A percentile compares a stretch with the other conserved stretches of the same genome.
Evolutionary conservation across 2,113 vertebrate genomes (phyloP).

Genomic region (Raphicerus campestris): DNA sequence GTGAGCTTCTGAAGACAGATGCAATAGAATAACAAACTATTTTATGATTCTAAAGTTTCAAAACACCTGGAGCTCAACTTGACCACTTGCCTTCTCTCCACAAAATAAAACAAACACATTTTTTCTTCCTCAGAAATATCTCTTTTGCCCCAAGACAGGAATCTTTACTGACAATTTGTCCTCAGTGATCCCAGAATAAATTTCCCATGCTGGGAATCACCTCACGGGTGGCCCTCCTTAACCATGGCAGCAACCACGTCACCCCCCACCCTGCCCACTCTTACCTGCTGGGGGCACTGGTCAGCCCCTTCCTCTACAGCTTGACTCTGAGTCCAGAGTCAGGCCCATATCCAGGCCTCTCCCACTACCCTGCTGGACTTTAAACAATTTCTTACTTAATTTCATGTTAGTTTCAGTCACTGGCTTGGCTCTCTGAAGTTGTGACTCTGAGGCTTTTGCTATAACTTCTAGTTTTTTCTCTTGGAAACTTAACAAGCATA

Average conservation of each 20-base stretch:
- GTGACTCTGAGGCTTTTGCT: background rate
- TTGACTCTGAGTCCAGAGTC: background rate
- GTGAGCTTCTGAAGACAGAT: background rate
- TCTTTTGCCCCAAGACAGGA: background rate
- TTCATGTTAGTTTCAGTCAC: background rate
- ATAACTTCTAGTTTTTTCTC: background rate
- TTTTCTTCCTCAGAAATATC: background rate
- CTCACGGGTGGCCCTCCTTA: background rate
- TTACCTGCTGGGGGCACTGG: background rate
- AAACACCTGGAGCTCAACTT: background rate
- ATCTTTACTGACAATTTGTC: background rate
- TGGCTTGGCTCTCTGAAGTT: background rate
- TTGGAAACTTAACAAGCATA: background rate
- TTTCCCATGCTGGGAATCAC: background rate
- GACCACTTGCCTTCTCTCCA: background rate
- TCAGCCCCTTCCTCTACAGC: background rate
- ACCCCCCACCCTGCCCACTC: background rate
- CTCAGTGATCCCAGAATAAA: background rate
- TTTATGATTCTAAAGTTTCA: background rate
- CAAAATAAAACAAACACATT: background rate
- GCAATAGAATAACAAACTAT: background rate
- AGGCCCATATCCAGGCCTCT: background rate
- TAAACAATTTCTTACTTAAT: background rate
- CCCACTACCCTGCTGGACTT: background rate
- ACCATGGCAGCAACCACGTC: background rate